Base-by-base conservation (phyloP, 2,888 invertebrate species). In the Amphipoea oculea region DNA sequence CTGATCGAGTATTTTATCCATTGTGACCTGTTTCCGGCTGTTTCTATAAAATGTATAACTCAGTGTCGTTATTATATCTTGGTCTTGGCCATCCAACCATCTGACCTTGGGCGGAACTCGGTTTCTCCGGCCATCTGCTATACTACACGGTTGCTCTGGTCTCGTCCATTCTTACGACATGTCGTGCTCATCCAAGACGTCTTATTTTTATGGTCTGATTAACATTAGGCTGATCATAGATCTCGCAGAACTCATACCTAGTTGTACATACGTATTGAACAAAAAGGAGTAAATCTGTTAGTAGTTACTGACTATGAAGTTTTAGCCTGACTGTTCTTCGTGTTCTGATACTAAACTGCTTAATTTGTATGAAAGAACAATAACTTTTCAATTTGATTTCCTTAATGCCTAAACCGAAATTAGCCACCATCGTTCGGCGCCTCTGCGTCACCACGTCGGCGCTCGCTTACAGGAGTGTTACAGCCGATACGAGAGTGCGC, bases 391-490 rank as follows among this genome's bases (percentile, higher is more conserved):
- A 29, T 7, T 40, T 14, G 42, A n/a, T 17, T 42, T 42, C 42
- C n/a, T 14, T 9, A 67, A 67, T 42, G 2, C 17, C n/a, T 68
- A 45, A 29, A 68, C 45, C 29, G 11, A 68, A 68, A 45, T 42
- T 67, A n/a, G 23, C 51, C 23, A 36, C 5, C 23, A 54, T 7
- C 36, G 7, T 17, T 36, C 29, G 36, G 17, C 17, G 14, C 29
- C 20, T 48, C 48, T 7, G 12, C 51, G 36, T 4, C 60, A 20
- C 42, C 40, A 23, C 11, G 14, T 40, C 36, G 54, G 70, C 14
- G 40, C 51, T 40, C n/a, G 42, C 60, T 60, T 72, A 42, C 71
- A 72, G 71, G 71, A 72, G 71, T 72, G 71, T 60, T 42, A 40
- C 51, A 71, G 42, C 6, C 45, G 36, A 66, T 66, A n/a, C 48